A percentile compares a stretch with the other conserved stretches of the same genome.
These are phyloP conservation scores for Grallaria varia DNA, from an alignment of 2,113 vertebrate genomes.

Conservation along the genomic window DNA sequence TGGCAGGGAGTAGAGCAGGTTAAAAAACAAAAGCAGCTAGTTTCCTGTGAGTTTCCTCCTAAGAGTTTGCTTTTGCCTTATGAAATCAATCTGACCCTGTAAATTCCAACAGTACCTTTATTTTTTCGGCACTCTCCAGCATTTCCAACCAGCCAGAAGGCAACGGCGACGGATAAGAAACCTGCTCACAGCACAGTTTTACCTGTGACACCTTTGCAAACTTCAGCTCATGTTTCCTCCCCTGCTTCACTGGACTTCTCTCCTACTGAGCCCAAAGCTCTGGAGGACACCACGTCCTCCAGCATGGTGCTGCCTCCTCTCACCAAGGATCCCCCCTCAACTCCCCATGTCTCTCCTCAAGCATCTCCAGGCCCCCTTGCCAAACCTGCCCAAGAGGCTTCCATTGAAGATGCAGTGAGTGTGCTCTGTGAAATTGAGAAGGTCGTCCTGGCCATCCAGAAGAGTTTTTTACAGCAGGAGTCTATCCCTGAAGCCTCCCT, in stretches of 20 bases:
- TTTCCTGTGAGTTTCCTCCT: neutral
- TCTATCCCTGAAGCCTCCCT: conserved; percentile 74
- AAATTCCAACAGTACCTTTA: neutral
- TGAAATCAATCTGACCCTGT: neutral
- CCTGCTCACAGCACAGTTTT: neutral
- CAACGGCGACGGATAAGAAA: neutral
- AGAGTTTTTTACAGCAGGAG: conserved; percentile 70
- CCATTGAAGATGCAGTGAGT: conserved; percentile 17
- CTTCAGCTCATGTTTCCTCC: neutral
- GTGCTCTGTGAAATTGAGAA: conserved; percentile 76
- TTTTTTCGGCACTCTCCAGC: conserved; percentile 12
- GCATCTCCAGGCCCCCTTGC: neutral
- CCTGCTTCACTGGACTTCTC: neutral
- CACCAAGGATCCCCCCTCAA: neutral
- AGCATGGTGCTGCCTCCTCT: neutral
- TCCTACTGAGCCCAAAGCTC: neutral
- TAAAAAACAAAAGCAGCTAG: neutral
- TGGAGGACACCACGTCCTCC: neutral
- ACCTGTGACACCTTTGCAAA: neutral
- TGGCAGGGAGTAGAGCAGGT: neutral
- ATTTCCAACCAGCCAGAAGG: neutral
- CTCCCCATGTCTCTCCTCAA: neutral
- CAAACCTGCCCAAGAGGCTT: neutral
- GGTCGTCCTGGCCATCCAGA: conserved; percentile 75
- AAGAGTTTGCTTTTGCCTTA: neutral